phyloP scores from a whole-genome alignment of 2,797 vertebrate genomes.

The Intellagama lesueurii region DNA sequence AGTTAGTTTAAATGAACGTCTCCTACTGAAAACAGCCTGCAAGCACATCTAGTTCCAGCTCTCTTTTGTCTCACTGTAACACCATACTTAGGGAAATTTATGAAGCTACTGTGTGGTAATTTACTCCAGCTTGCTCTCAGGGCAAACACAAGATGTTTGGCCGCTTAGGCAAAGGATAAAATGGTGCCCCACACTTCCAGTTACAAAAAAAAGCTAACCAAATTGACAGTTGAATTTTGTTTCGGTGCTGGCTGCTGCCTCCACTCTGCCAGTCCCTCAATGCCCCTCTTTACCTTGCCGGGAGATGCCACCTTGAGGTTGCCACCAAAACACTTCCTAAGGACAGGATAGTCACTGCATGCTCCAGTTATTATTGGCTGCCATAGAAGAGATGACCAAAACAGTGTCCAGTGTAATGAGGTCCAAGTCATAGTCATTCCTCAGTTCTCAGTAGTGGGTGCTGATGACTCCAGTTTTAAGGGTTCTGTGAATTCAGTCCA shows the following conservation, averaged over 20 bases:
- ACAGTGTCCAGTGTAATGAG: background rate
- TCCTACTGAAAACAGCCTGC: background rate
- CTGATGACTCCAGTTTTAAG: too few species aligned
- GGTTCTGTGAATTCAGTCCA: too few species aligned
- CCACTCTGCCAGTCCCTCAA: background rate
- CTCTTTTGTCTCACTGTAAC: background rate
- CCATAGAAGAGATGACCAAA: background rate
- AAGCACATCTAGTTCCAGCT: background rate
- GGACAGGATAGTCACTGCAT: too few species aligned
- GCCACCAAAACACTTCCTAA: background rate
- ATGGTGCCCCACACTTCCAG: background rate
- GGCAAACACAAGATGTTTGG: background rate
- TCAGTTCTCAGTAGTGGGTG: background rate
- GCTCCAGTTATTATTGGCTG: background rate
- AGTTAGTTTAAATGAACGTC: background rate
- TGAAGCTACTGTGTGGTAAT: background rate
- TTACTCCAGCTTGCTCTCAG: background rate
- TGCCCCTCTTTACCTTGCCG: background rate
- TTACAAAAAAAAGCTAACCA: background rate
- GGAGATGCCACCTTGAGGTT: background rate
- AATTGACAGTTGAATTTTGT: background rate
- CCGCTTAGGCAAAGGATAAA: background rate
- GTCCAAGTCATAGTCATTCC: background rate
- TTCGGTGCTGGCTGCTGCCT: background rate
- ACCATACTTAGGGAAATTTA: conserved; percentile 3